Base-by-base conservation (phyloP, 1,140 invertebrate species). In the Drosophila bifasciata region DNA sequence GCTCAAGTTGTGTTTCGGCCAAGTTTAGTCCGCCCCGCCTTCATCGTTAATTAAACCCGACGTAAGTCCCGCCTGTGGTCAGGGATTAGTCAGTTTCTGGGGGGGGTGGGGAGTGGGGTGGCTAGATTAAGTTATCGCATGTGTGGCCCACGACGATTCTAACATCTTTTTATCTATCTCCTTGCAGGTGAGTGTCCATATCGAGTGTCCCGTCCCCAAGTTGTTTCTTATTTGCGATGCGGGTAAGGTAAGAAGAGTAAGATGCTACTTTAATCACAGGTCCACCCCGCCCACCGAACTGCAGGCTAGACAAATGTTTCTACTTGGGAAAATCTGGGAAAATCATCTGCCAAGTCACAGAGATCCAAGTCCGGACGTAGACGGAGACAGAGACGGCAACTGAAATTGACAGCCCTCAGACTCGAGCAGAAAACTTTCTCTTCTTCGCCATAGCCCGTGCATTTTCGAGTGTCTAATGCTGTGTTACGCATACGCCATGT, bases 391-490 rank as follows among this genome's bases (percentile, higher is more conserved):
- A 76, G 58, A 16, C 59, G 60, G 46, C 44, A 62, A 69, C 68
- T 77, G 59, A 57, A 73, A 64, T 78, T 78, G 79, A 83, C 77
- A 79, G 77, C 52, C 58, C 67, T 78, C 77, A 80, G 71, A 60
- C 69, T 66, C 39, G 45, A 59, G 56, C 60, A 52, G 59, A 64
- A 75, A 81, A 81, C 63, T 83, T 84, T 71, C 43, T 46, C 44
- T 41, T 52, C 17, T 44, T 40, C 60, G 28, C 28, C 28, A 21
- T 21, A 4, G 19, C 19, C 19, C 19, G 25, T 66, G 66, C 63
- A 50, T 41, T 40, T 59, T n/a, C 45, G 40, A 69, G 56, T 60
- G 59, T 75, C 76, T 61, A 49, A 40, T 32, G 48, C 49, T 74
- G 62, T 62, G 81, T 79, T 79, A 66, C 76, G 50, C 59, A 79